Evolutionary conservation across 2,113 vertebrate species (phyloP).

Genomic region (Anoura caudifer): DNA sequence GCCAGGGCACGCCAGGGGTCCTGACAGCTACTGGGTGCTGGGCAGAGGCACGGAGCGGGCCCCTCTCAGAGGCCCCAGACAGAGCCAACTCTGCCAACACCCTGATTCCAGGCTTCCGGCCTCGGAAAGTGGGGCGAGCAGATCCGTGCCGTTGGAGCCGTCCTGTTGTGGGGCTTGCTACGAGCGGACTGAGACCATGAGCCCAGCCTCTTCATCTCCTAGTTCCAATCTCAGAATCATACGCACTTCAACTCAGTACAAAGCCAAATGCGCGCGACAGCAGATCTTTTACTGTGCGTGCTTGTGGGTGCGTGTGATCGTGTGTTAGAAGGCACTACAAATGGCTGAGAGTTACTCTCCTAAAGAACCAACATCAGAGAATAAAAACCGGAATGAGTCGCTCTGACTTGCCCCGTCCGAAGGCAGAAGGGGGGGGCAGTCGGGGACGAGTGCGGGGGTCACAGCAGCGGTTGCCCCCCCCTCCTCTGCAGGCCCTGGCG

Average conservation of each 20-base stretch:
- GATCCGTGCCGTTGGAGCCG: background rate
- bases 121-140: background rate
- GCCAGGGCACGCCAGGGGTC: no score
- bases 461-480: background rate
- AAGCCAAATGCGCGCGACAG: background rate
- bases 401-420: background rate
- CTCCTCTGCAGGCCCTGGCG: background rate
- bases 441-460: background rate
- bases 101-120: background rate
- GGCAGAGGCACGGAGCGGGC: background rate
- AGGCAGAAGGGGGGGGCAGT: background rate
- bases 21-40: background rate
- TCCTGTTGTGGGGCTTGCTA: background rate
- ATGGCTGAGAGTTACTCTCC: background rate
- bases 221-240: background rate
- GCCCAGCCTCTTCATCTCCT: background rate
- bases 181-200: background rate
- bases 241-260: background rate
- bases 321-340: background rate
- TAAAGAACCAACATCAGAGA: background rate
- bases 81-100: background rate
- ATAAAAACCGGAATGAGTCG: background rate
- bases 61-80: background rate
- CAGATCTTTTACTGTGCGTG: background rate
- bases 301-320: background rate